Conservation (phyloP, 1,140 invertebrate species). For the Lanistes nyassanus region DNA sequence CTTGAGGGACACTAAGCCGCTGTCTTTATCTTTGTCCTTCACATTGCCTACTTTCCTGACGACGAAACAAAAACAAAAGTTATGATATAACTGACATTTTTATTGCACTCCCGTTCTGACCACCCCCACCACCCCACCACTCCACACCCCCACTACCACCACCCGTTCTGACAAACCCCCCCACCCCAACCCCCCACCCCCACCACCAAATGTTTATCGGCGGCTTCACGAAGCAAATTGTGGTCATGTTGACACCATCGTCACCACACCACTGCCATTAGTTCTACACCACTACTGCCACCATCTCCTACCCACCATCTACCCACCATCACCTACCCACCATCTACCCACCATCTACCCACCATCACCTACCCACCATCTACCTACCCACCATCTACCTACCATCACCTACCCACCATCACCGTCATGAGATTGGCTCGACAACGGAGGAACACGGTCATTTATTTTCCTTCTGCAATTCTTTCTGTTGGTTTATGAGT, state of each 20-base stretch:
- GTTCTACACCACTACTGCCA: too few relatives aligned
- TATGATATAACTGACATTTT: too few relatives aligned
- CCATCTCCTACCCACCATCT: too few relatives aligned
- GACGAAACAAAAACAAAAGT: conserved; percentile 24
- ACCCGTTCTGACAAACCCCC: background rate
- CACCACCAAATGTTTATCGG: background rate
- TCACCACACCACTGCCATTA: background rate
- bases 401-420: too few relatives aligned
- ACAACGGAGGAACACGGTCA: too few relatives aligned
- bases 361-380: too few relatives aligned
- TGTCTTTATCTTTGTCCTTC: conserved; percentile 43
- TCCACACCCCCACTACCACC: background rate
- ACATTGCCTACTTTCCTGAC: conserved; percentile 45
- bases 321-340: too few relatives aligned
- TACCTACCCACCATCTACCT: too few relatives aligned
- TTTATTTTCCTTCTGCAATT: too few relatives aligned
- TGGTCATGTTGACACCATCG: background rate
- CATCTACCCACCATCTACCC: too few relatives aligned
- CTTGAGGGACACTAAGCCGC: conserved; percentile 8
- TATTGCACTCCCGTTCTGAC: background rate
- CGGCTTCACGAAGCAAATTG: background rate
- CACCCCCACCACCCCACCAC: background rate
- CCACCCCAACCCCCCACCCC: background rate
- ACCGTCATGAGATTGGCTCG: too few relatives aligned
- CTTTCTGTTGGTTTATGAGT: too few relatives aligned